Percentiles rank a stretch among this genome's conserved stretches.
phyloP scores from a whole-genome alignment of 2,113 vertebrate genomes.

The Melanerpes formicivorus region DNA sequence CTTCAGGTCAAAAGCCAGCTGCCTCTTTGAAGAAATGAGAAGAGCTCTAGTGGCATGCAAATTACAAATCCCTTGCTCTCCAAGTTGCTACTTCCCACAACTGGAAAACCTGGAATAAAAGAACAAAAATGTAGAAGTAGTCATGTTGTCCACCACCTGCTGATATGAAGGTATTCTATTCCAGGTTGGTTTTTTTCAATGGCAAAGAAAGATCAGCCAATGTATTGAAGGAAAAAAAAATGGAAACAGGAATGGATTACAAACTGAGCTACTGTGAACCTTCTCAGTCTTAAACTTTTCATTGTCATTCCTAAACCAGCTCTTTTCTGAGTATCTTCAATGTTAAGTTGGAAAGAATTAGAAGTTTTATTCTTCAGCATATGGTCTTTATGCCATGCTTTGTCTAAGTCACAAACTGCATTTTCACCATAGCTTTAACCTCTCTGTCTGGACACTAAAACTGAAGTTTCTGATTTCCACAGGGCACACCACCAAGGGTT shows the following conservation, averaged over 20 bases:
- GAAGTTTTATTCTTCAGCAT: no score
- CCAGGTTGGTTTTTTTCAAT: not conserved
- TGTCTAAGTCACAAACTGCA: no score
- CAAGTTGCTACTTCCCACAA: not conserved
- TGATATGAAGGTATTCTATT: not conserved
- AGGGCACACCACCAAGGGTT: not conserved
- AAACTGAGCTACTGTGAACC: slow-evolving; percentile 1
- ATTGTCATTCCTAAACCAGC: not conserved
- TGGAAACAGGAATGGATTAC: not conserved
- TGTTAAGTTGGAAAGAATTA: no score
- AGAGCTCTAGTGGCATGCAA: not conserved
- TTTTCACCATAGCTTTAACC: no score
- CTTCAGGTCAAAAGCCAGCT: not conserved
- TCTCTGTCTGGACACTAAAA: no score
- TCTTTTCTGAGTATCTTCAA: no score
- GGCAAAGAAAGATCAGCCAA: not conserved
- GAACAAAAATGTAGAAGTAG: not conserved
- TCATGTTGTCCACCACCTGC: not conserved
- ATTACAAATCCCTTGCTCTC: not conserved
- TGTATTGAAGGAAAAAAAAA: not conserved
- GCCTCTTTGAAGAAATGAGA: not conserved
- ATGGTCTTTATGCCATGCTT: no score
- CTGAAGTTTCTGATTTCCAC: not conserved
- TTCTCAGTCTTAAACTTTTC: not conserved
- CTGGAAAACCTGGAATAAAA: not conserved